Percentiles rank a stretch among this genome's conserved stretches.
Evolutionary conservation across 2,113 vertebrate genomes (phyloP).

Genomic region (Casuarius casuarius): DNA sequence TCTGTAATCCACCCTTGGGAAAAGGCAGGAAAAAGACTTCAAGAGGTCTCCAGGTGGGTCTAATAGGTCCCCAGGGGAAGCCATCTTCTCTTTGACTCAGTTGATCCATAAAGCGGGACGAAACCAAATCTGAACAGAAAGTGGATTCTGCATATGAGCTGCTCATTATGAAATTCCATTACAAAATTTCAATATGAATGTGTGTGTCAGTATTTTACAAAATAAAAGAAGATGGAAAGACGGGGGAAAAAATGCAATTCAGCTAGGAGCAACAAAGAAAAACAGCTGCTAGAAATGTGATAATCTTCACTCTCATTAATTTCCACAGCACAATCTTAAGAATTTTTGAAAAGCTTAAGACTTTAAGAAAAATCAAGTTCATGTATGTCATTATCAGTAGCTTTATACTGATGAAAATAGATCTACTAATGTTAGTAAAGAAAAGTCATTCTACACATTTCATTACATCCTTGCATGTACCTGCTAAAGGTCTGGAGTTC

Average conservation of each 20-base stretch:
- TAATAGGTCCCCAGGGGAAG: neutral
- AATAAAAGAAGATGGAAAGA: neutral
- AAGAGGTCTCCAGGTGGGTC: slow-evolving; percentile 1
- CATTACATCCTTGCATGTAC: neutral
- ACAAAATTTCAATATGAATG: slow-evolving; percentile 8
- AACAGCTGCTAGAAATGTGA: neutral
- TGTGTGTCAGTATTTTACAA: slow-evolving; percentile 14
- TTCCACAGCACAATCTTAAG: neutral
- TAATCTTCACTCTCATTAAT: neutral
- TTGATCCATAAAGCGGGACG: slow-evolving; percentile 33
- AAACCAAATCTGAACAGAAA: slow-evolving; percentile 22
- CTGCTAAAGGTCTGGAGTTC: neutral
- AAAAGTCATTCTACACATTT: neutral
- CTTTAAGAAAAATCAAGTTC: neutral
- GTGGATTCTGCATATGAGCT: neutral
- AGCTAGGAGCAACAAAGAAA: neutral
- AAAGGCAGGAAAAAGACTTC: neutral
- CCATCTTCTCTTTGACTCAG: slow-evolving; percentile 11
- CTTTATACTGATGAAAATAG: neutral
- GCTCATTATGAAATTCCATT: neutral
- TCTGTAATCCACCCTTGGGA: neutral
- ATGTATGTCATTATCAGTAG: neutral
- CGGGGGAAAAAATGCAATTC: neutral
- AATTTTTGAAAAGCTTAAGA: neutral
- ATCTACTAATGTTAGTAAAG: neutral